Evolutionary conservation across 2,113 vertebrate species (phyloP), one percentile per base, ranked within the genome.

Genomic region (Hiodon tergisus): DNA sequence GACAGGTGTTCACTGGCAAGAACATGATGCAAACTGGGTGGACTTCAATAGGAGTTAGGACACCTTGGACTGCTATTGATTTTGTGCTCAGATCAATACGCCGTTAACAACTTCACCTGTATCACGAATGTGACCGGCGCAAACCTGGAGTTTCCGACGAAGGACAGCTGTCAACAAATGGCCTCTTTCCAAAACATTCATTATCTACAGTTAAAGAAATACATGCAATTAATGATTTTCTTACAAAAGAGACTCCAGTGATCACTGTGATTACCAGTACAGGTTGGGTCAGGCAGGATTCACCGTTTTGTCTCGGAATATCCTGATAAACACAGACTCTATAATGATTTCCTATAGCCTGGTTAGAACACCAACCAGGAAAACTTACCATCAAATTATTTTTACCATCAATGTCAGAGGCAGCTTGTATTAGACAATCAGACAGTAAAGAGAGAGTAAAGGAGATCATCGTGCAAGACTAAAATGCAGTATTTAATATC

Each of bases 81-180:
- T 66, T 66, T 13, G 48, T 6, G 48, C 31, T 66, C 7, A 47
- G 63, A 66, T 66, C 63, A 66, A 66, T 66, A 66, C 63, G 48
- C 63, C 48, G 48, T 47, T 10, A 66, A 47, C 63, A 66, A 47
- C 63, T 11, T 47, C 63, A 48, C 63, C 46, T 47, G 13, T 10
- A 66, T 66, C 63, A 48, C 31, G 63, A 10, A 8, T 13, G 31
- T 66, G 31, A 66, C 63, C 11, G 31, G 63, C 9, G 31, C 10
- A 10, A 48, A 8, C 8, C 46, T 66, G 46, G 48, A 8, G 13
- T 4, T 66, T 66, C 63, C 48, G 63, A 46, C 17, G 48, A 66
- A 46, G 10, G 46, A 66, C 48, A 13, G 16, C 6, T 4, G n/a
- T n/a, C 6, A 63, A 63, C 17, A 17, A 31, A 7, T 7, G 46